A percentile compares a stretch with the other conserved stretches of the same genome.
phyloP scores from a whole-genome alignment of 2,888 invertebrate genomes.

The Spodoptera picta region DNA sequence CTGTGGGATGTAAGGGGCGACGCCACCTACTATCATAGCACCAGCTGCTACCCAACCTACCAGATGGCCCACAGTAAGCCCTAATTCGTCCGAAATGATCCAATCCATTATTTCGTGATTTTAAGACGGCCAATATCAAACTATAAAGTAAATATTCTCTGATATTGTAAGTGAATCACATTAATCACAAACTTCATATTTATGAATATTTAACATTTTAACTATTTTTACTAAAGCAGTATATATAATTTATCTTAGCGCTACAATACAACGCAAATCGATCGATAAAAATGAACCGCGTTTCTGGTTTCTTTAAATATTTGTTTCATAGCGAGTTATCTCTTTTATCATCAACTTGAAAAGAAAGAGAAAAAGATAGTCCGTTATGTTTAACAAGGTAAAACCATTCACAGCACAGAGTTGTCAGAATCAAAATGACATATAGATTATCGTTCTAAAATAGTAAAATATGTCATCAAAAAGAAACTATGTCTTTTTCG shows the following conservation, averaged over 20 bases:
- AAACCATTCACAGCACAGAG: conserved; percentile 13
- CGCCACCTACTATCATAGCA: conserved; percentile 98
- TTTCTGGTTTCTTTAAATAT: neutral
- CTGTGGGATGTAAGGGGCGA: conserved; percentile 98
- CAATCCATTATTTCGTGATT: conserved; percentile 90
- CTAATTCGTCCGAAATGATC: conserved; percentile 93
- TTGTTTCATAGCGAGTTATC: conserved; percentile 1
- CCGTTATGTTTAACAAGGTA: neutral
- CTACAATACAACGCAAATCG: conserved; percentile 49
- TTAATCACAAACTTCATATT: conserved; percentile 51
- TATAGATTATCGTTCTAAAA: conserved; percentile 3
- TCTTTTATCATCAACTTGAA: neutral
- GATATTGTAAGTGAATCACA: conserved; percentile 12
- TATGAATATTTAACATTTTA: conserved; percentile 23
- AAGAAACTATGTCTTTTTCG: too few species aligned
- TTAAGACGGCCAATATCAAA: conserved; percentile 35
- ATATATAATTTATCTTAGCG: conserved; percentile 13
- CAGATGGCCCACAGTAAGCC: conserved; percentile 92
- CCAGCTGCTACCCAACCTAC: conserved; percentile 94
- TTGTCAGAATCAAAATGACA: conserved; percentile 31
- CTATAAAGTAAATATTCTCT: conserved; percentile 20
- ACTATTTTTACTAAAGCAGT: conserved; percentile 8
- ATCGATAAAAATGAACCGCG: conserved; percentile 38
- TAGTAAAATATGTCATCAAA: neutral
- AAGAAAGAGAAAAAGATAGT: conserved; percentile 5